phyloP scores from a whole-genome alignment of 2,888 invertebrate genomes.

The Hermodice carunculata region DNA sequence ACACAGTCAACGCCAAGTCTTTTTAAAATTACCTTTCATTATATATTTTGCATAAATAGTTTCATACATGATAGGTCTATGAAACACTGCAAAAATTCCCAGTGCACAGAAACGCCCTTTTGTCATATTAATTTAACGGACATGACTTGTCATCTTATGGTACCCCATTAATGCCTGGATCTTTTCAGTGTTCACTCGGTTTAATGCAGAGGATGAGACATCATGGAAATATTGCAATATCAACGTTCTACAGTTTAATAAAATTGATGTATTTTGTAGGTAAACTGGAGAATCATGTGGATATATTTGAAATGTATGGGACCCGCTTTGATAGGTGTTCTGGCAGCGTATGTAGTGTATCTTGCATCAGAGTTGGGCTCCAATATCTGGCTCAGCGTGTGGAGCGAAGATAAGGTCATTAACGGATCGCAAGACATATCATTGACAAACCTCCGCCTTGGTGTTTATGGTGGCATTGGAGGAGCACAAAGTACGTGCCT shows the following conservation, averaged over 20 bases:
- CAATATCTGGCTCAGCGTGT: constrained; percentile 30
- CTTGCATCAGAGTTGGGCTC: constrained; percentile 36
- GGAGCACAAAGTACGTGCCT: constrained; percentile 57
- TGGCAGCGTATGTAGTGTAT: constrained; percentile 40
- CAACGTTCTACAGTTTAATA: background rate
- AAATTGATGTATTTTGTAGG: background rate
- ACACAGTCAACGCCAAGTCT: too few species aligned
- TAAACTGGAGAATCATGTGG: background rate
- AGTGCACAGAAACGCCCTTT: too few species aligned
- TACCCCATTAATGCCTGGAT: too few species aligned
- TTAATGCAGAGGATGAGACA: too few species aligned
- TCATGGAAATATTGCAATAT: too few species aligned
- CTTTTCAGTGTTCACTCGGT: too few species aligned
- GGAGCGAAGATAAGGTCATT: constrained; percentile 12
- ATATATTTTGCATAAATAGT: too few species aligned
- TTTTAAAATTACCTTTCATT: too few species aligned
- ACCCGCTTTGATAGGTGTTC: background rate
- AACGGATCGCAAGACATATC: constrained; percentile 41
- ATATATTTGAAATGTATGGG: background rate
- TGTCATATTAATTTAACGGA: too few species aligned
- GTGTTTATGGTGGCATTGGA: constrained; percentile 70
- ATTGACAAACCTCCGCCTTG: constrained; percentile 62
- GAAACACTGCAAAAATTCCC: too few species aligned
- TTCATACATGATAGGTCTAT: too few species aligned
- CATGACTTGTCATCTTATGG: too few species aligned